phyloP scores from a whole-genome alignment of 2,113 vertebrate genomes.

The Cichladusa arquata region DNA sequence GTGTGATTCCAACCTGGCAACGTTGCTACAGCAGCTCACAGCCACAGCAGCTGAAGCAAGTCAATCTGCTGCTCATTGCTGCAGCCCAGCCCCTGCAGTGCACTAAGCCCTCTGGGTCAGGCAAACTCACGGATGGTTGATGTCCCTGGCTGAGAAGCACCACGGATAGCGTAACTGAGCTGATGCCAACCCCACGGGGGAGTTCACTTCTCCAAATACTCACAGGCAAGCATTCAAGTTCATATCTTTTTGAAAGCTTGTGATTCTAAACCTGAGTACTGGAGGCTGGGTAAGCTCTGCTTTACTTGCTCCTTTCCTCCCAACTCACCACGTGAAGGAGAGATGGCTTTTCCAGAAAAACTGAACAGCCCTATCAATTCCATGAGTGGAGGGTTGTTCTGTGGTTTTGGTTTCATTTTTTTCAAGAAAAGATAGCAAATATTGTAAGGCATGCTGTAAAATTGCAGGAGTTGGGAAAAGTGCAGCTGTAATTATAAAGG shows the following conservation, averaged over 20 bases:
- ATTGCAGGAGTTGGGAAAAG: background rate
- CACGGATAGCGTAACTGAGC: accelerated
- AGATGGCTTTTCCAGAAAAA: background rate
- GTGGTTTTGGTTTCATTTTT: background rate
- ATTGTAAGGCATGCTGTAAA: background rate
- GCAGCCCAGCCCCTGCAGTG: background rate
- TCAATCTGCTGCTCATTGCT: background rate
- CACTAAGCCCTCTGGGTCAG: background rate
- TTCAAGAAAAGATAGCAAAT: background rate
- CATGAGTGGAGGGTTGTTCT: background rate
- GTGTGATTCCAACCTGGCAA: background rate
- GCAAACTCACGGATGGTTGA: accelerated
- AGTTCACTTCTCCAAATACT: background rate
- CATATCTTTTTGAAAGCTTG: background rate
- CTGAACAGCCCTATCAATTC: background rate
- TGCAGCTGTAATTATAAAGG: background rate
- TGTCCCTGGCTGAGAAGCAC: background rate
- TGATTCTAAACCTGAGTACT: background rate
- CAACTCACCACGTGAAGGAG: background rate
- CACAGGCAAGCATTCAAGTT: background rate
- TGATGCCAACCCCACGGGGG: background rate
- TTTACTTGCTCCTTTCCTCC: background rate
- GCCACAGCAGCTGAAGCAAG: background rate
- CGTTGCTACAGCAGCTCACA: accelerated
- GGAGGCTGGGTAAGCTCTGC: background rate